Conservation (phyloP, 2,888 invertebrate species). For the Zelleria hepariella region DNA sequence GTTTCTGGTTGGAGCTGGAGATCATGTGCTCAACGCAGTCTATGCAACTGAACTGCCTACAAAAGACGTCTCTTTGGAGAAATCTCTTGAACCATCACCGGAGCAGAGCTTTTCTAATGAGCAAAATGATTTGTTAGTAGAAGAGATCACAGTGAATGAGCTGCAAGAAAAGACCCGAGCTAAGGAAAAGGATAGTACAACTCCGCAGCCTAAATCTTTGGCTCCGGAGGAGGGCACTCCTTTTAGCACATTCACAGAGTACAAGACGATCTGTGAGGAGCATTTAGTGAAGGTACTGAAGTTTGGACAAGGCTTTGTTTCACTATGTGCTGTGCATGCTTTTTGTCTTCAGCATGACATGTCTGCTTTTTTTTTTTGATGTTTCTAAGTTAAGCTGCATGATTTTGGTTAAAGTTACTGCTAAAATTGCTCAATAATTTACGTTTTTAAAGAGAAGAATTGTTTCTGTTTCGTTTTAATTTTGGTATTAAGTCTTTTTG, state of each 20-base stretch:
- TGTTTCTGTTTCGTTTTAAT: no score
- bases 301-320: constrained; percentile 6
- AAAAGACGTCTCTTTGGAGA: constrained; percentile 23
- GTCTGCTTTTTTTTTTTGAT: not conserved
- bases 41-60: not conserved
- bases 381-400: not conserved
- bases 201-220: constrained; percentile 44
- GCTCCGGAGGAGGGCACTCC: constrained; percentile 44
- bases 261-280: constrained; percentile 80
- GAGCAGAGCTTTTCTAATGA: constrained; percentile 30
- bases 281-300: constrained; percentile 76
- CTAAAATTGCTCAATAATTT: no score
- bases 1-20: constrained; percentile 45
- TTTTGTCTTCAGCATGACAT: no score
- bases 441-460: no score
- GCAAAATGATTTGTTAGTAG: constrained; percentile 48
- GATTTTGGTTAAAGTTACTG: not conserved
- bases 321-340: no score
- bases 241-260: constrained; percentile 76
- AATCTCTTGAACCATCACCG: constrained; percentile 25
- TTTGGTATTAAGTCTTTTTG: no score
- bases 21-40: constrained; percentile 16
- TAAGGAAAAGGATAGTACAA: constrained; percentile 28
- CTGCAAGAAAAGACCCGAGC: constrained; percentile 27
- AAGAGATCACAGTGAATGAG: constrained; percentile 50